A percentile compares a stretch with the other conserved stretches of the same genome.
Evolutionary conservation across 2,888 invertebrate species (phyloP).

Genomic region (Thera obeliscata): DNA sequence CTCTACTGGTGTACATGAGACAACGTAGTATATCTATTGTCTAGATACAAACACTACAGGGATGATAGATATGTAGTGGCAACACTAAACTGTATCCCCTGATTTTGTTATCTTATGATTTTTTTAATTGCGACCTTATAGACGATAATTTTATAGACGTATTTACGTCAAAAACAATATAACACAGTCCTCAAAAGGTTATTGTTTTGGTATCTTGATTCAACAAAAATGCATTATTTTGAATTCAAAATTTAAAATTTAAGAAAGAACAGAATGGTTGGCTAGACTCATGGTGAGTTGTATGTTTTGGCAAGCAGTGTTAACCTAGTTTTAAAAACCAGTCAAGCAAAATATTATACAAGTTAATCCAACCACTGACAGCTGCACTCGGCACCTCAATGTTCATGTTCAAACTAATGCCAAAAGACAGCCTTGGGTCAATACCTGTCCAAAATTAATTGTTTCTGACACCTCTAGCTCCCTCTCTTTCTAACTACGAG

Average conservation of each 20-base stretch:
- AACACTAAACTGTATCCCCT: too few species aligned
- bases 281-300: too few species aligned
- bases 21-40: too few species aligned
- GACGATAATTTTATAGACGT: too few species aligned
- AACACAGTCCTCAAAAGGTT: too few species aligned
- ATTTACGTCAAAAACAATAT: too few species aligned
- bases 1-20: too few species aligned
- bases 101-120: too few species aligned
- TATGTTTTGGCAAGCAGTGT: background rate
- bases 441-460: conserved; percentile 42
- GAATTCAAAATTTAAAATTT: background rate
- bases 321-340: conserved; percentile 15
- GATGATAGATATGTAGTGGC: too few species aligned
- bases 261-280: background rate
- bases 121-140: too few species aligned
- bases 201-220: too few species aligned
- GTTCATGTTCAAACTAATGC: conserved; percentile 57
- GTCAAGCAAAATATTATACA: conserved; percentile 21
- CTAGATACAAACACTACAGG: too few species aligned
- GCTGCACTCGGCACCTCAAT: conserved; percentile 50
- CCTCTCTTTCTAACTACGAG: conserved; percentile 29
- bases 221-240: background rate
- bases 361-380: conserved; percentile 31
- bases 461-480: conserved; percentile 34
- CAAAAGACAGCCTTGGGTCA: conserved; percentile 55